Evolutionary conservation across 1,140 invertebrate species (phyloP), one percentile per base, ranked within the genome.

Genomic region (Lysiphlebus fabarum): DNA sequence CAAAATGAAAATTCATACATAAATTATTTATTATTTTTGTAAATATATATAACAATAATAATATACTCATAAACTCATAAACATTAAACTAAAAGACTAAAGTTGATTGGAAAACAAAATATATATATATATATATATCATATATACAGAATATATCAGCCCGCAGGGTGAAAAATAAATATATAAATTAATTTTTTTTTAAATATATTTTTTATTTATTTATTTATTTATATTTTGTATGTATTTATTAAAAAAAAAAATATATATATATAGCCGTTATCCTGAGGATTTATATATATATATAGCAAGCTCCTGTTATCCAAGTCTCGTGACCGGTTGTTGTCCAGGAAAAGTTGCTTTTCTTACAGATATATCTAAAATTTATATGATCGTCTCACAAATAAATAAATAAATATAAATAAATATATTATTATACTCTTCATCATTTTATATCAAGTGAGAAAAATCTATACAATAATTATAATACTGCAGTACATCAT

Each of bases 391-490:
- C 17, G 11, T 7, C 17, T 26, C 17, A 48, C 5, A 26, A 9
- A 34, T 26, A 48, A 7, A 48, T 7, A 26, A 7, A 11, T 26
- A 48, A 26, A 26, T 48, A 48, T 48, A 48, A 7, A 49, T 49
- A 49, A n/a, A 53, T 42, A n/a, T n/a, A n/a, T n/a, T n/a, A 26
- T 42, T 26, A 26, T 26, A 26, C 17, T 4, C 17, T 26, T 26
- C 17, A 26, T 26, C 17, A 26, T n/a, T n/a, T n/a, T n/a, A n/a
- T 26, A 26, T 26, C 17, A 26, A 2, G 17, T 26, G 17, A 26
- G 17, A 36, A 64, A 64, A 64, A 64, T 64, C 53, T 45, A n/a
- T 33, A n/a, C n/a, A n/a, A n/a, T n/a, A n/a, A n/a, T n/a, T n/a
- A n/a, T n/a, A n/a, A n/a, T n/a, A n/a, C n/a, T n/a, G n/a, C n/a